Evolutionary conservation across 2,888 invertebrate species (phyloP), one percentile per base, ranked within the genome.

Genomic region (Myathropa florea): DNA sequence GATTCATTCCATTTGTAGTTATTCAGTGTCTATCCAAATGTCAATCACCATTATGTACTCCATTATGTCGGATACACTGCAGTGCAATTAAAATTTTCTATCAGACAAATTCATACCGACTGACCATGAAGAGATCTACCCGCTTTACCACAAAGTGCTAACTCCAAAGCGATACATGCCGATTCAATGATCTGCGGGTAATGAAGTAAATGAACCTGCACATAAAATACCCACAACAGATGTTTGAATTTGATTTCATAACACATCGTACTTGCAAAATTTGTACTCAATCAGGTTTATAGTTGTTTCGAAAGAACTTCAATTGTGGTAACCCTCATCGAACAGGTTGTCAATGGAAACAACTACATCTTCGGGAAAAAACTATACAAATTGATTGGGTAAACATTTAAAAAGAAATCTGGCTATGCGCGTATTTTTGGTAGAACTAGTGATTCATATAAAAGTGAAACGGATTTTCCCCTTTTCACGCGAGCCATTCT

Each of bases 201-300:
- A 28, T 70, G 23, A 10, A 26, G 23, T n/a, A 10, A n/a, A n/a
- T 14, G 18, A 39, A 18, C 55, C 28, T 55, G 21, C 67, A 28
- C 53, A 28, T 28, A 14, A 68, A 36, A 24, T 71, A 7, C 21
- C 4, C 0, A 6, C 26, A 39, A 39, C 71, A 71, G 71, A 59
- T 71, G 71, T 28, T 60, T 60, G 33, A 18, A 36, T 70, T 70
- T 36, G 36, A 26, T 70, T 14, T 18, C 39, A 55, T 36, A 30
- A 23, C 26, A 23, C 26, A 36, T 23, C 30, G 9, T 21, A 53
- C 28, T 28, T 30, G 55, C 9, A 23, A 30, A 68, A 18, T 33
- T 30, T 33, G 23, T 33, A 68, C 30, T 67, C 59, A 30, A 30
- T 67, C 53, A 53, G 28, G 67, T 68, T 57, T 68, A n/a, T 10